phyloP scores from a whole-genome alignment of 1,140 invertebrate genomes.

The Mesaphorura yosii region DNA sequence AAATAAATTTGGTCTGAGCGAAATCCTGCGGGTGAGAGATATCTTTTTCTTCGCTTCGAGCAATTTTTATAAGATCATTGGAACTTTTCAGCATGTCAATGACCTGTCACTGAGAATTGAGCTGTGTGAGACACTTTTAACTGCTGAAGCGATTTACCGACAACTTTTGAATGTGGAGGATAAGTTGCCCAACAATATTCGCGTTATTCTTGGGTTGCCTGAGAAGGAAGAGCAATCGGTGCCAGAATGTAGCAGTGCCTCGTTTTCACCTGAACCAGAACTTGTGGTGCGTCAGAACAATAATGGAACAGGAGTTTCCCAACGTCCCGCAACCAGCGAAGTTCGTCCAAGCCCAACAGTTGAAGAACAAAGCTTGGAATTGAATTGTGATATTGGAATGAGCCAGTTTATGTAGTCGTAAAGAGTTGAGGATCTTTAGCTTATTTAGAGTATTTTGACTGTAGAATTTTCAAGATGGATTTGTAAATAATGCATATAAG shows the following conservation, averaged over 20 bases:
- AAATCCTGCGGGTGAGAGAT: conserved; percentile 48
- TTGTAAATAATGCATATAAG: no score
- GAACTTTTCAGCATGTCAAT: conserved; percentile 46
- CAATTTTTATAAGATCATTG: no score
- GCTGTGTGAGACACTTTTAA: conserved; percentile 42
- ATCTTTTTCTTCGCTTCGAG: conserved; percentile 10
- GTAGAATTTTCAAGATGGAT: no score
- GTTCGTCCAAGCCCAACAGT: neutral
- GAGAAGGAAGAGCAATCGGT: conserved; percentile 11
- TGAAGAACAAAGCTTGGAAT: conserved; percentile 17
- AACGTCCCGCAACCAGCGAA: neutral
- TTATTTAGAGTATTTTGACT: no score
- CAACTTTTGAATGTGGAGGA: conserved; percentile 33
- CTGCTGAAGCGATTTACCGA: conserved; percentile 46
- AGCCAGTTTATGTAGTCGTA: conserved; percentile 22
- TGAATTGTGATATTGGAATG: conserved; percentile 18
- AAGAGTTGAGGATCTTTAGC: no score
- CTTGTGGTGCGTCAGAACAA: neutral
- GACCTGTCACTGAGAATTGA: conserved; percentile 47
- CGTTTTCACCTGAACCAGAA: neutral
- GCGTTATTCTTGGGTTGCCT: conserved; percentile 22
- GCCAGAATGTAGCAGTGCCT: neutral
- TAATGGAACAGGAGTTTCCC: conserved; percentile 1
- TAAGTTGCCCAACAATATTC: conserved; percentile 25
- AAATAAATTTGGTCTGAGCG: conserved; percentile 53